phyloP scores from a whole-genome alignment of 2,797 vertebrate species.

The Urophycis tenuis region DNA sequence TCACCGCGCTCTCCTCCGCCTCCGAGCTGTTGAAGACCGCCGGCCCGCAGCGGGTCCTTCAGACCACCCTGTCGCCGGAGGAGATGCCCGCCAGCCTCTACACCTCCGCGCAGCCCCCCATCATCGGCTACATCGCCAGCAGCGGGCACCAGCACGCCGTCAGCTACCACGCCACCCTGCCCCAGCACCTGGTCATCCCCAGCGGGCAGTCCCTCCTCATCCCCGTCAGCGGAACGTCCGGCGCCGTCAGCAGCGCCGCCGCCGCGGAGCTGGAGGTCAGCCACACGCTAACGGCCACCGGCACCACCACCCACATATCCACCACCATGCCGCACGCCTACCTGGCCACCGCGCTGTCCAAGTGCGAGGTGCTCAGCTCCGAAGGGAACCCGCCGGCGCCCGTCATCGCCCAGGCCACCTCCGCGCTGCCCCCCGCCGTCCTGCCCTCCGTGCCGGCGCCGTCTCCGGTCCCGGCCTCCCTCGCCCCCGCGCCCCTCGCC shows the following conservation, averaged over 20 bases:
- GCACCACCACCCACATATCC: conserved; percentile 70
- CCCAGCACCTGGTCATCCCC: conserved; percentile 93
- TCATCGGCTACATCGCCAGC: conserved; percentile 93
- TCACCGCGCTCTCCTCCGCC: conserved; percentile 75
- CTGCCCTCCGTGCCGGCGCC: conserved; percentile 43
- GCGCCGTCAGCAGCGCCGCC: conserved; percentile 58
- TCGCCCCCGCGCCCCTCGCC: conserved; percentile 53
- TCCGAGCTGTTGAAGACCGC: conserved; percentile 74
- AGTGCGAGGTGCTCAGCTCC: conserved; percentile 80
- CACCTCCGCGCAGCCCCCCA: conserved; percentile 81
- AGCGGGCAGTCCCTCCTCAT: conserved; percentile 92
- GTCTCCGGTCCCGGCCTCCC: conserved; percentile 48
- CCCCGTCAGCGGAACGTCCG: conserved; percentile 73
- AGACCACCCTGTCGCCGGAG: conserved; percentile 82
- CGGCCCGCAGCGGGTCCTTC: conserved; percentile 85
- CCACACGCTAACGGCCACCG: conserved; percentile 69
- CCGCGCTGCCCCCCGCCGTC: conserved; percentile 46
- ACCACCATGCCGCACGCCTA: conserved; percentile 92
- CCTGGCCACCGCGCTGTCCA: conserved; percentile 86
- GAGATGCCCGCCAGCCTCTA: conserved; percentile 89
- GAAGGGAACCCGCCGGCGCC: conserved; percentile 57
- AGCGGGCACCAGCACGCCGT: conserved; percentile 80
- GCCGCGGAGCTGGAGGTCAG: conserved; percentile 76
- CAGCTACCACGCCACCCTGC: conserved; percentile 83
- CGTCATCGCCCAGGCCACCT: conserved; percentile 45